Percentiles rank a stretch among this genome's conserved stretches.
phyloP scores from a whole-genome alignment of 2,797 vertebrate genomes.

The Acridotheres tristis region DNA sequence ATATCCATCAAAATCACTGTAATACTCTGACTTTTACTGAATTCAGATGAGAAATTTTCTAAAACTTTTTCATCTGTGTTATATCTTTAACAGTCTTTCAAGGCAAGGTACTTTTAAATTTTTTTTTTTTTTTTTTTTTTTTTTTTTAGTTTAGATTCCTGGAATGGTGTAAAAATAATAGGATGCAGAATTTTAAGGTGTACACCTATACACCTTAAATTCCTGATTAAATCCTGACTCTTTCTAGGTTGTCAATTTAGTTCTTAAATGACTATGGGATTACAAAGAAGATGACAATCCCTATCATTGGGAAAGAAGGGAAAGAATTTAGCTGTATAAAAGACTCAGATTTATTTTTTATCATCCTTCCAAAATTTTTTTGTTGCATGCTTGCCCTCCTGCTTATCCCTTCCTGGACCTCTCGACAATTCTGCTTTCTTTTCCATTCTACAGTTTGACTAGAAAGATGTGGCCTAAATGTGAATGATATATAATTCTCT shows the following conservation, averaged over 20 bases:
- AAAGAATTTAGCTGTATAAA: background rate
- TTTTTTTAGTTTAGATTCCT: background rate
- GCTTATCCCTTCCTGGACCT: background rate
- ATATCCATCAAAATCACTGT: background rate
- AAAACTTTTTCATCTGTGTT: background rate
- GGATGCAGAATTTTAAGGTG: background rate
- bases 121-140: background rate
- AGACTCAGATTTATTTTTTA: background rate
- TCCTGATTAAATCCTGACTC: background rate
- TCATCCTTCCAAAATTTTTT: background rate
- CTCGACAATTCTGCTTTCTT: background rate
- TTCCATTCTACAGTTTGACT: background rate
- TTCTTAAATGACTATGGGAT: background rate
- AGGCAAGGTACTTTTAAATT: background rate
- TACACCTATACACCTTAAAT: background rate
- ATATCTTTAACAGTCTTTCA: background rate
- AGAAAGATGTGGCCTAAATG: background rate
- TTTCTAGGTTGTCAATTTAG: background rate
- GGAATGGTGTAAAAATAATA: background rate
- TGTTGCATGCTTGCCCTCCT: background rate
- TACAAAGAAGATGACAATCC: background rate
- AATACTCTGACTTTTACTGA: background rate
- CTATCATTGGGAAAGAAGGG: rapidly evolving
- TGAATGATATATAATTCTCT: background rate
- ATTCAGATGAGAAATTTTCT: background rate